A percentile compares a stretch with the other conserved stretches of the same genome.
phyloP scores from a whole-genome alignment of 2,797 vertebrate genomes.

The Mico argentatus region DNA sequence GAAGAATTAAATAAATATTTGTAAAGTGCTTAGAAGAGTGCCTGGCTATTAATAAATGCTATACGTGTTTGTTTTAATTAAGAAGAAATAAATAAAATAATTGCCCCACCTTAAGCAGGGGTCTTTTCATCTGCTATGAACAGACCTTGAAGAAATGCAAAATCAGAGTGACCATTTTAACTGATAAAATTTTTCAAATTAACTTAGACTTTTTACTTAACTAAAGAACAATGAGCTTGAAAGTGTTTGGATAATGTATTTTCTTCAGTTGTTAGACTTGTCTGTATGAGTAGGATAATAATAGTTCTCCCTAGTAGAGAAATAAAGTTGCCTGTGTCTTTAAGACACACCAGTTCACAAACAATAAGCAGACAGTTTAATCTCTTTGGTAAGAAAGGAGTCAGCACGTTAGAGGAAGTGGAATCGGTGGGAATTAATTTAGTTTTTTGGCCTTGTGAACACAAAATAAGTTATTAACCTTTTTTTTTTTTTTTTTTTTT shows the following conservation, averaged over 20 bases:
- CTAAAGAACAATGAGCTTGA: background rate
- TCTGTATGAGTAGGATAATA: background rate
- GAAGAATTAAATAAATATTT: background rate
- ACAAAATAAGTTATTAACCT: background rate
- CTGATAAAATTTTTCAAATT: background rate
- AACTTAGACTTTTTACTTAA: background rate
- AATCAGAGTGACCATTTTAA: background rate
- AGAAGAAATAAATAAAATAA: background rate
- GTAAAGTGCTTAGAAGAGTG: background rate
- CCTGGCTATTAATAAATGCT: background rate
- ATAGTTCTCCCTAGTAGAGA: background rate
- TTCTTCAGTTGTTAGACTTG: background rate
- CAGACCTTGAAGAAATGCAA: background rate
- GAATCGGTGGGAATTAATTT: background rate
- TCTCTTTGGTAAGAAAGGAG: background rate
- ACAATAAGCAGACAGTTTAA: background rate
- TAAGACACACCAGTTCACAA: background rate
- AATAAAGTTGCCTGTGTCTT: background rate
- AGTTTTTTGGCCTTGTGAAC: background rate
- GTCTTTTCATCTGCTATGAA: background rate
- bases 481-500: background rate
- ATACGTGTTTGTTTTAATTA: background rate
- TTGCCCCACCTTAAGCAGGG: background rate
- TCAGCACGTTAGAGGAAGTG: background rate
- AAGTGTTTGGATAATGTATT: background rate